A percentile compares a stretch with the other conserved stretches of the same genome.
phyloP scores from a whole-genome alignment of 37 sponge, comb jelly and placozoan genomes.

The Aphrocallistes beatrix region DNA sequence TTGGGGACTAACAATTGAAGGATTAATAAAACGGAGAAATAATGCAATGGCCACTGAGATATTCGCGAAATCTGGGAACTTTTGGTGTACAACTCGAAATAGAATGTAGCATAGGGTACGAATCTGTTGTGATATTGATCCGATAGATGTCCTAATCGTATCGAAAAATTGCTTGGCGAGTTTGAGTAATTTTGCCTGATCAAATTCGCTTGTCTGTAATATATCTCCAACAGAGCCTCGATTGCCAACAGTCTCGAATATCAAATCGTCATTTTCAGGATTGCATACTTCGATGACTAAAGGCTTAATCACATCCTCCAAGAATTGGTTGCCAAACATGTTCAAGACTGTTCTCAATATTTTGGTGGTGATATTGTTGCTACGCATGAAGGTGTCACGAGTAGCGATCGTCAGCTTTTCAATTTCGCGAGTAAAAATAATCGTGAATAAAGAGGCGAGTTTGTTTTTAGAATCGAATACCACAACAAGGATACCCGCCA shows the following conservation, averaged over 20 bases:
- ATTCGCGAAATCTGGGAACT: neutral
- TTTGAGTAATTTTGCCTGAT: neutral
- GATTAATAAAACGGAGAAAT: neutral
- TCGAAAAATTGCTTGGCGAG: conserved; percentile 1
- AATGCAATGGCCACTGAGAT: neutral
- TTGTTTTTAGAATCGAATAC: neutral
- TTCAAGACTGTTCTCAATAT: neutral
- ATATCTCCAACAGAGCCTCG: neutral
- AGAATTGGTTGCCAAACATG: neutral
- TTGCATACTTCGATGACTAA: neutral
- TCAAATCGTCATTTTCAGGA: neutral
- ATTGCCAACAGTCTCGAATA: neutral
- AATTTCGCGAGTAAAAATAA: neutral
- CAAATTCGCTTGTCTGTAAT: neutral
- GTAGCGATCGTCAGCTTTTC: neutral
- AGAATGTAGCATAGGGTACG: neutral
- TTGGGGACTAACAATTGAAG: neutral
- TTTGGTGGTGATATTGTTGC: conserved; percentile 7
- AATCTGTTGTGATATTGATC: neutral
- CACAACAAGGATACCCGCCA: neutral
- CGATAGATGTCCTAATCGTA: neutral
- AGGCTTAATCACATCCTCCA: conserved; percentile 3
- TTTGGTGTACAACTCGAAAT: neutral
- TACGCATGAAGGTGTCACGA: neutral
- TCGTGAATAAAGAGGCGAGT: neutral